phyloP scores from a whole-genome alignment of 2,888 invertebrate genomes.

The Trachelus stipa region DNA sequence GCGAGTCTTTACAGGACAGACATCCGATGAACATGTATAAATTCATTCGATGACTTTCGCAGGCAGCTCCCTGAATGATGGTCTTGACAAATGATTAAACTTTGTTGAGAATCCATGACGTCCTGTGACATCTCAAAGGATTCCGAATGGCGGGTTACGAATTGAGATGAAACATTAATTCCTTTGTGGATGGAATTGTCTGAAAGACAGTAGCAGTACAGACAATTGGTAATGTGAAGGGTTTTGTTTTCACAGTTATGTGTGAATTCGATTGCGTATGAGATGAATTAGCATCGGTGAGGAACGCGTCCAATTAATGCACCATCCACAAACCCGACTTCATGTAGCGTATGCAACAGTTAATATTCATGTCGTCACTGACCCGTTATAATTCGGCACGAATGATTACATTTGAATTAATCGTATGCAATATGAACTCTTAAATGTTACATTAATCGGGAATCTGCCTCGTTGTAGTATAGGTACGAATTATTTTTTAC shows the following conservation, averaged over 20 bases:
- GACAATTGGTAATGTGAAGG: background rate
- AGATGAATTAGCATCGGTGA: conserved; percentile 7
- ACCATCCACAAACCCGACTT: background rate
- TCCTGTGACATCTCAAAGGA: background rate
- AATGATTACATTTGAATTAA: background rate
- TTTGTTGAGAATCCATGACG: background rate
- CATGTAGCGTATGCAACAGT: conserved; percentile 5
- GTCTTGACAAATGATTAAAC: background rate
- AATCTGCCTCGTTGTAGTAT: background rate
- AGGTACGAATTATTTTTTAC: background rate
- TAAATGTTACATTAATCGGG: background rate
- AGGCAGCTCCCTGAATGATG: background rate
- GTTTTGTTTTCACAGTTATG: background rate
- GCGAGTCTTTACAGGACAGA: background rate
- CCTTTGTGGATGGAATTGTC: background rate
- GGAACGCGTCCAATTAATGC: conserved; percentile 13
- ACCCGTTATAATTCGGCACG: conserved; percentile 9
- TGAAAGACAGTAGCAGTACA: background rate
- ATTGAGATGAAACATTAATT: background rate
- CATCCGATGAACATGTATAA: background rate
- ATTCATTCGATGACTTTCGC: background rate
- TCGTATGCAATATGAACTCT: background rate
- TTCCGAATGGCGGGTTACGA: background rate
- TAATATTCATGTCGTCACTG: conserved; percentile 16
- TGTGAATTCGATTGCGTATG: background rate